Evolutionary conservation across 1,140 invertebrate species (phyloP).

Genomic region (Holotrichia oblita): DNA sequence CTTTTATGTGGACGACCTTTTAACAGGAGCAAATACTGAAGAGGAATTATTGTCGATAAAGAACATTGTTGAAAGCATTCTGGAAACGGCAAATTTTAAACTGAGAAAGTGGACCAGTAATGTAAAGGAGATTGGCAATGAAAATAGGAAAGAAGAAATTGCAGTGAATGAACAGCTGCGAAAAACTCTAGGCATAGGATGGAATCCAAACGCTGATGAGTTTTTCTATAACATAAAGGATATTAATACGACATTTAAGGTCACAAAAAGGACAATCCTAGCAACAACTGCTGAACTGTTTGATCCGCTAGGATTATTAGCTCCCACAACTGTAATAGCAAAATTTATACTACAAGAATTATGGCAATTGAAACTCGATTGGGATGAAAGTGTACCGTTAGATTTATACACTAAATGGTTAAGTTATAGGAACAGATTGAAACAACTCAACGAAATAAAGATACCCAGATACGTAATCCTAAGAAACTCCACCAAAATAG

Average conservation of each 20-base stretch:
- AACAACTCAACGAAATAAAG: slow-evolving; percentile 40
- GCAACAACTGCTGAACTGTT: slow-evolving; percentile 42
- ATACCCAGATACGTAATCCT: slow-evolving; percentile 42
- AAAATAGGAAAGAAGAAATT: neutral
- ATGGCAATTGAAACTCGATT: slow-evolving; percentile 52
- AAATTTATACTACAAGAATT: slow-evolving; percentile 58
- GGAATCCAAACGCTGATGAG: neutral
- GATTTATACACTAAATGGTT: slow-evolving; percentile 48
- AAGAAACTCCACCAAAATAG: neutral
- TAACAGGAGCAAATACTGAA: neutral
- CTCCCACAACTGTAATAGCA: slow-evolving; percentile 50
- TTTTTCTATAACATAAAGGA: neutral
- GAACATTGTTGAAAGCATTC: neutral
- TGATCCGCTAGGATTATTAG: slow-evolving; percentile 49
- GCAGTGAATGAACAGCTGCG: neutral
- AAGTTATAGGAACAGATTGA: slow-evolving; percentile 43
- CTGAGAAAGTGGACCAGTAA: slow-evolving; percentile 6
- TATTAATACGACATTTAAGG: neutral
- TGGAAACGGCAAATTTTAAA: neutral
- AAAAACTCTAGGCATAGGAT: neutral
- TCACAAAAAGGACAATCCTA: slow-evolving; percentile 14
- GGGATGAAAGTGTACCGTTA: slow-evolving; percentile 53
- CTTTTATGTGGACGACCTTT: slow-evolving; percentile 21
- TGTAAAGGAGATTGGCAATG: neutral
- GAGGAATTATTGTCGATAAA: neutral